Percentiles rank a stretch among this genome's conserved stretches.
Conservation (phyloP, 2,888 invertebrate species). For the Eristalis arbustorum region DNA sequence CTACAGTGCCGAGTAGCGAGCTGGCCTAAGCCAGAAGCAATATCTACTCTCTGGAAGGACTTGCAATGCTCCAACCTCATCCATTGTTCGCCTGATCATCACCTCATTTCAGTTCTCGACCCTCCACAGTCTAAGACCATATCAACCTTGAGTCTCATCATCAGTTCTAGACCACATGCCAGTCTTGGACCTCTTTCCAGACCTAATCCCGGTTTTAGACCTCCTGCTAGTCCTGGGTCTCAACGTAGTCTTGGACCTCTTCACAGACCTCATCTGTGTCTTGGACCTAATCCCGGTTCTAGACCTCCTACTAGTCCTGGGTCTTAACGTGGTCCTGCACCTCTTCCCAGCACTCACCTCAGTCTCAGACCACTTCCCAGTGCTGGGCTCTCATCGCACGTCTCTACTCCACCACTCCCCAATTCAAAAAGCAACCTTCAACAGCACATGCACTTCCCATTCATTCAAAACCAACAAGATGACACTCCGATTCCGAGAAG, state of each 20-base stretch:
- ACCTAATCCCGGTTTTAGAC: neutral
- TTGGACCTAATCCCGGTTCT: no score
- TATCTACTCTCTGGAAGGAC: no score
- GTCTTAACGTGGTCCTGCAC: no score
- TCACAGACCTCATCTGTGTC: no score
- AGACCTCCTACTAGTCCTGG: no score
- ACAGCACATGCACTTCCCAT: neutral
- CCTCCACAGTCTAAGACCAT: neutral
- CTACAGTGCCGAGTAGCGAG: no score
- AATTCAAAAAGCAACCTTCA: no score
- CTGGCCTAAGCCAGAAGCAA: no score
- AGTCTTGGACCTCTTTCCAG: neutral
- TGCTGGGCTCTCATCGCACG: neutral
- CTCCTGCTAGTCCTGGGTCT: neutral
- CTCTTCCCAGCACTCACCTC: no score
- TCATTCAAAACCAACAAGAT: neutral
- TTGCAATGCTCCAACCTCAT: neutral
- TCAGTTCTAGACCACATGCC: neutral
- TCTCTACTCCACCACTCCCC: neutral
- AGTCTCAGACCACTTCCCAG: neutral
- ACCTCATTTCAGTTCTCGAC: neutral
- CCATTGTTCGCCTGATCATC: neutral
- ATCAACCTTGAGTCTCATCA: neutral
- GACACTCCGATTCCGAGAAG: neutral
- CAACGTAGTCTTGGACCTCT: neutral